Conservation (phyloP, 1,140 invertebrate species). For the Nasonia giraulti region DNA sequence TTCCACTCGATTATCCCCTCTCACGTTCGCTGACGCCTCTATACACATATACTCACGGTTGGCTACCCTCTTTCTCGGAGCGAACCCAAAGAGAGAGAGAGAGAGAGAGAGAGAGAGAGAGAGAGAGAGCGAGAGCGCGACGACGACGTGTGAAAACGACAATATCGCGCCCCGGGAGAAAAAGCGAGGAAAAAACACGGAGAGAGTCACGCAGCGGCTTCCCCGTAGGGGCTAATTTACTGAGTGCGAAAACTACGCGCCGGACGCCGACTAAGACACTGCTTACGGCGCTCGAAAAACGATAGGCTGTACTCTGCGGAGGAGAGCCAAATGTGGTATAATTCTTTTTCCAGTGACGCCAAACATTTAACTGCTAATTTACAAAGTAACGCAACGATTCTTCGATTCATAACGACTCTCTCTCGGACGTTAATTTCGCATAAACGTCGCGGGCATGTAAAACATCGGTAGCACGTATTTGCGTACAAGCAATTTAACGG, state of each 20-base stretch:
- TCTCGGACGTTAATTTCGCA: background rate
- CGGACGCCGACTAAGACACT: conserved; percentile 41
- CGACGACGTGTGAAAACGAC: conserved; percentile 22
- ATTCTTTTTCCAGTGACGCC: no score
- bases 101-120: no score
- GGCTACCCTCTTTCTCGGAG: background rate
- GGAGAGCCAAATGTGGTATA: no score
- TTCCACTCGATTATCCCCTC: conserved; percentile 24
- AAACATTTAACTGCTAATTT: no score
- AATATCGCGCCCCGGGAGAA: conserved; percentile 22
- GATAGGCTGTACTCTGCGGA: background rate
- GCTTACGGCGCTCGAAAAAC: background rate
- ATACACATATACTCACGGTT: background rate
- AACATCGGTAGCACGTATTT: conserved; percentile 26
- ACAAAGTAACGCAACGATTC: background rate
- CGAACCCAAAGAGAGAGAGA: background rate
- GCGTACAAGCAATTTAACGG: conserved; percentile 30
- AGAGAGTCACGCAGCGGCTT: background rate
- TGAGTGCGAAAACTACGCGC: conserved; percentile 47
- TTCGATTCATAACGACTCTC: no score
- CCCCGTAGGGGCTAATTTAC: conserved; percentile 53
- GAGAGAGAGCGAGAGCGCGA: no score
- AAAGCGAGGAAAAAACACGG: conserved; percentile 35
- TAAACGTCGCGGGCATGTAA: background rate
- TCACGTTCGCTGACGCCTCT: conserved; percentile 19